These are phyloP conservation scores for Rostratula benghalensis DNA, from an alignment of 2,113 vertebrate genomes.

Conservation along the genomic window DNA sequence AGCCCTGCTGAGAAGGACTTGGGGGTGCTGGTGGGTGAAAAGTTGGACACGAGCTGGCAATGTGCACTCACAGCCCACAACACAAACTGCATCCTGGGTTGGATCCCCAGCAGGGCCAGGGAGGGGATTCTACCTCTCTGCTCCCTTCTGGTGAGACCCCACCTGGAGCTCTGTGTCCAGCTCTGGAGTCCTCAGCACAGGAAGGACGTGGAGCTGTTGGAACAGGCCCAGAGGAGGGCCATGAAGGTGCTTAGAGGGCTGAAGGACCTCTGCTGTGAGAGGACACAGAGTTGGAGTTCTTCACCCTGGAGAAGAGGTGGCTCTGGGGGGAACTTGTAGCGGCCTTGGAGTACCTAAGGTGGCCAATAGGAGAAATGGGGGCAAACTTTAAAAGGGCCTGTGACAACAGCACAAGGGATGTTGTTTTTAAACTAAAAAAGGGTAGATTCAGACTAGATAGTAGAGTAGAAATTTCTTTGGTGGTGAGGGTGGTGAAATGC, in stretches of 20 bases:
- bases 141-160: neutral
- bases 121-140: neutral
- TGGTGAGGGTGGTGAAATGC: rapidly evolving
- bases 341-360: neutral
- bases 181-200: neutral
- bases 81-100: neutral
- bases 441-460: neutral
- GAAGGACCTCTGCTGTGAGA: neutral
- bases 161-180: neutral
- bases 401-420: neutral
- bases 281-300: neutral
- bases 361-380: neutral
- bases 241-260: neutral
- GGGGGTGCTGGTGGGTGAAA: neutral
- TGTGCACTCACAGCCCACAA: neutral
- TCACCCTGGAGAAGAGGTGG: neutral
- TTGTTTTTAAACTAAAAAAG: neutral
- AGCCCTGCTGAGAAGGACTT: neutral
- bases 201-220: neutral
- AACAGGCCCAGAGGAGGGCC: neutral
- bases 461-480: neutral
- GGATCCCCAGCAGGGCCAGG: neutral
- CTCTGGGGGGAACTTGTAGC: rapidly evolving
- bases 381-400: neutral
- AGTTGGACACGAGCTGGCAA: neutral